phyloP scores from a whole-genome alignment of 2,113 vertebrate genomes.

The Synodontis membranacea region DNA sequence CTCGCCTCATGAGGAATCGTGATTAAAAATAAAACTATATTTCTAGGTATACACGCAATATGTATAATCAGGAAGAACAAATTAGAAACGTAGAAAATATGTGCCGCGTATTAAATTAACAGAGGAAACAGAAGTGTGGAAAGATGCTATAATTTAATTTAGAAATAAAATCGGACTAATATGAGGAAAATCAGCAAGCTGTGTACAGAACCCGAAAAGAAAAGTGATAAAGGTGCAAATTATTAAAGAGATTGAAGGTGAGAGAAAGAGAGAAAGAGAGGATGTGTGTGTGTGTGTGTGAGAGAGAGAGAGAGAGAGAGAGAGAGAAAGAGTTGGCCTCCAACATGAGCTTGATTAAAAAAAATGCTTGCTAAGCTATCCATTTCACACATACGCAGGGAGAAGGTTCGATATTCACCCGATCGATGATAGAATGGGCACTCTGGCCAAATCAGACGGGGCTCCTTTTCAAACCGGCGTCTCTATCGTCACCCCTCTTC shows the following conservation, averaged over 20 bases:
- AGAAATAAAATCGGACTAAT: neutral
- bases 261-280: constrained; percentile 3
- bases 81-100: neutral
- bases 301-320: constrained; percentile 58
- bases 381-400: constrained; percentile 94
- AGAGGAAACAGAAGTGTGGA: neutral
- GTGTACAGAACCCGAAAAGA: neutral
- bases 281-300: constrained; percentile 6
- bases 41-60: neutral
- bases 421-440: constrained; percentile 98
- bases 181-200: neutral
- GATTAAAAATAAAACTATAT: neutral
- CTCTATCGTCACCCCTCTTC: constrained; percentile 82
- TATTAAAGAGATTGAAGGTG: neutral
- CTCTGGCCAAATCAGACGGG: constrained; percentile 94
- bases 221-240: neutral
- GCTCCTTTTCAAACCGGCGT: constrained; percentile 96
- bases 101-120: neutral
- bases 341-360: constrained; percentile 77
- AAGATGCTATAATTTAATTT: neutral
- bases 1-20: constrained; percentile 15
- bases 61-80: neutral
- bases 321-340: constrained; percentile 66
- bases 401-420: constrained; percentile 99
- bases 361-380: constrained; percentile 96